Conservation (phyloP, 2,797 vertebrate genomes). For the Pygocentrus nattereri region DNA sequence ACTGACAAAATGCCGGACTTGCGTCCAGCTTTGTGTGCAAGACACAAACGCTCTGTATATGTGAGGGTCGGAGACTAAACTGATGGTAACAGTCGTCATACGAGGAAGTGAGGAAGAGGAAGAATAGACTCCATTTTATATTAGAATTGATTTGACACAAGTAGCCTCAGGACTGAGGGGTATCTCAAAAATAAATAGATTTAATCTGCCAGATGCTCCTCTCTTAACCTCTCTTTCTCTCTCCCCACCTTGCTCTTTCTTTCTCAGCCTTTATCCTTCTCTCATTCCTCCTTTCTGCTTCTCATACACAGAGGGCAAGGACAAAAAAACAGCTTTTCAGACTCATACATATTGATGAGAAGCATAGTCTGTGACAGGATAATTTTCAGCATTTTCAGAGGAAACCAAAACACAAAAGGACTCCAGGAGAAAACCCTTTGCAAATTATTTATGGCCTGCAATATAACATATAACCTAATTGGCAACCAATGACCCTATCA, state of each 20-base stretch:
- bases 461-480: slow-evolving; percentile 10
- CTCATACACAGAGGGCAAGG: slow-evolving; percentile 35
- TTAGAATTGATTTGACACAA: slow-evolving; percentile 53
- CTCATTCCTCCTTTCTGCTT: slow-evolving; percentile 1
- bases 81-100: not conserved
- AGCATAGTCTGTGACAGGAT: slow-evolving; percentile 38
- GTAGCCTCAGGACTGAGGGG: slow-evolving; percentile 36
- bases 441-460: slow-evolving; percentile 17
- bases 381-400: slow-evolving; percentile 41
- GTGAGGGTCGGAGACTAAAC: too few relatives aligned
- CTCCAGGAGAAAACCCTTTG: slow-evolving; percentile 31
- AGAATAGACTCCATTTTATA: slow-evolving; percentile 20
- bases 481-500: slow-evolving; percentile 17
- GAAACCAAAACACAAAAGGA: slow-evolving; percentile 27
- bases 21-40: too few relatives aligned
- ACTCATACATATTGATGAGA: slow-evolving; percentile 58
- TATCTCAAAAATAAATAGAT: slow-evolving; percentile 56
- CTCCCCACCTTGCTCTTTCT: not conserved
- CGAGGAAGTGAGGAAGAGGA: not conserved
- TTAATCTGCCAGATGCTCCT: slow-evolving; percentile 32
- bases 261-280: not conserved
- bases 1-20: too few relatives aligned
- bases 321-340: slow-evolving; percentile 33
- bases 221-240: slow-evolving; percentile 15
- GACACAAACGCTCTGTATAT: too few relatives aligned